A percentile compares a stretch with the other conserved stretches of the same genome.
Conservation (phyloP, 2,888 invertebrate genomes). For the Pollenia labialis region DNA sequence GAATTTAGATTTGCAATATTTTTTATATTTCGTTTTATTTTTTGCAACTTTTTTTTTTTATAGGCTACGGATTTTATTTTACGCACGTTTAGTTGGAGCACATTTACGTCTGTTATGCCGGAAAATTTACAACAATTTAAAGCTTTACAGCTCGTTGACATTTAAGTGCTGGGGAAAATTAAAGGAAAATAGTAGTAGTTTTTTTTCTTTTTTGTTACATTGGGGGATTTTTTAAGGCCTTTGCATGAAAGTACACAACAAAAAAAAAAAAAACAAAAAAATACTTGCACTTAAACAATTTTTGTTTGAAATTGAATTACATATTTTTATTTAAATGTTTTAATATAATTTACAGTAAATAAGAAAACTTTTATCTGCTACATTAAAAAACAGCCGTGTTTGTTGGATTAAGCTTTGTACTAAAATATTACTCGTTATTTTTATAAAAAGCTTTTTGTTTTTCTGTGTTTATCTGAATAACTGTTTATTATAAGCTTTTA, state of each 20-base stretch:
- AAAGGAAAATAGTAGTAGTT: slow-evolving; percentile 15
- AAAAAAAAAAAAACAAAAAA: no score
- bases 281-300: no score
- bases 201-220: neutral
- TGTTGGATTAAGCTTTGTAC: neutral
- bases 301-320: neutral
- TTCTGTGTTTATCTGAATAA: neutral
- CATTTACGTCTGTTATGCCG: slow-evolving; percentile 82
- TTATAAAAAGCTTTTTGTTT: neutral
- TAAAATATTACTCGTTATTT: slow-evolving; percentile 23
- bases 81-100: slow-evolving; percentile 68
- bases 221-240: slow-evolving; percentile 26
- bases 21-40: slow-evolving; percentile 22
- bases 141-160: slow-evolving; percentile 77
- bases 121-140: slow-evolving; percentile 82
- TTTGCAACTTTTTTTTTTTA: slow-evolving; percentile 51
- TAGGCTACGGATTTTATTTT: slow-evolving; percentile 47
- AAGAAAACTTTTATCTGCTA: neutral
- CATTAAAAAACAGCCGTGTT: slow-evolving; percentile 28
- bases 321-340: no score
- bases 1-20: neutral
- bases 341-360: no score
- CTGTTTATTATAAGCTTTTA: neutral
- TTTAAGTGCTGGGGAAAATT: slow-evolving; percentile 46
- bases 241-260: neutral